A percentile compares a stretch with the other conserved stretches of the same genome.
phyloP scores from a whole-genome alignment of 1,140 invertebrate species.

The Aphelinus certus region DNA sequence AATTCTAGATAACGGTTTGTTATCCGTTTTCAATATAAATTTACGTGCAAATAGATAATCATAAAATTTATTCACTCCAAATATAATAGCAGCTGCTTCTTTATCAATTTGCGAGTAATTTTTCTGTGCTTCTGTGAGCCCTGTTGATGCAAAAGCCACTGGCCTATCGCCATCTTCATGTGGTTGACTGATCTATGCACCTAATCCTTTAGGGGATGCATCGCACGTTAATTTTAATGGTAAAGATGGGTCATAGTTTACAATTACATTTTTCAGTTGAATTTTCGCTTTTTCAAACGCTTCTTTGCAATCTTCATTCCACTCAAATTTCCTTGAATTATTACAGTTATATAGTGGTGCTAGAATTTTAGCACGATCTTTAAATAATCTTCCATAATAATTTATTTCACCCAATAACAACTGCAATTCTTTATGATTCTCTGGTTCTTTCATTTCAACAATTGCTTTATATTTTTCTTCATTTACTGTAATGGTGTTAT shows the following conservation, averaged over 20 bases:
- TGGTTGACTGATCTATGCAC: conserved; percentile 51
- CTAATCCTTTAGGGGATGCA: conserved; percentile 53
- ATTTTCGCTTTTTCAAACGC: background rate
- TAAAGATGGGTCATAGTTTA: conserved; percentile 1
- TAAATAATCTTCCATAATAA: conserved; percentile 36
- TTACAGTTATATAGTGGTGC: conserved; percentile 28
- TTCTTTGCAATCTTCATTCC: background rate
- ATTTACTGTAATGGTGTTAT: conserved; percentile 29
- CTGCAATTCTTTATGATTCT: conserved; percentile 35
- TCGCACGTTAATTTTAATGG: conserved; percentile 38
- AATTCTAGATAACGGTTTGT: conserved; percentile 53
- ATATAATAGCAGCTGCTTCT: conserved; percentile 62
- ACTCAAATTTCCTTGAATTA: conserved; percentile 18
- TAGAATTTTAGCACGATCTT: conserved; percentile 31
- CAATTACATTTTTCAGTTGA: background rate
- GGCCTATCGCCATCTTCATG: background rate
- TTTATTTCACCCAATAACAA: conserved; percentile 35
- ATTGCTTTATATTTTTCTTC: conserved; percentile 31
- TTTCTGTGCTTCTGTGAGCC: conserved; percentile 47
- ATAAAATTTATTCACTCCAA: conserved; percentile 58
- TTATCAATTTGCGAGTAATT: conserved; percentile 65
- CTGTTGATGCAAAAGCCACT: conserved; percentile 8
- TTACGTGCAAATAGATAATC: conserved; percentile 56
- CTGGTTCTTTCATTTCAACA: conserved; percentile 29
- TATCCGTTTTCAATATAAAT: conserved; percentile 54